These are phyloP conservation scores for Leptarthrus brevirostris DNA, from an alignment of 2,888 invertebrate species.

Conservation along the genomic window DNA sequence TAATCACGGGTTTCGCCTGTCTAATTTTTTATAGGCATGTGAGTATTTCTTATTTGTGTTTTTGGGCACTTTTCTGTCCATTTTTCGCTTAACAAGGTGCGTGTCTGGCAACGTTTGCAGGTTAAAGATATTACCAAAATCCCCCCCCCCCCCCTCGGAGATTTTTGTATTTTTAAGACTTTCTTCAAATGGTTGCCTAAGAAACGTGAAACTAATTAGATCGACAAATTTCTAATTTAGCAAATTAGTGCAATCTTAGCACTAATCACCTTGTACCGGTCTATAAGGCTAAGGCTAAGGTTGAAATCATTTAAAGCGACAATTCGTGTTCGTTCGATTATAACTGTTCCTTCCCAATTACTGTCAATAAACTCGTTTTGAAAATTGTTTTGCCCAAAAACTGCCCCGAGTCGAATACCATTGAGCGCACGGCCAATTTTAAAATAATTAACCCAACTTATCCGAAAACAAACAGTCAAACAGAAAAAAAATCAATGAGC, in stretches of 20 bases:
- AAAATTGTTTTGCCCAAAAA: conserved; percentile 19
- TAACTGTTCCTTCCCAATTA: no score
- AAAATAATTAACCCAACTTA: conserved; percentile 32
- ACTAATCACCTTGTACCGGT: no score
- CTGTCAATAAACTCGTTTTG: conserved; percentile 11
- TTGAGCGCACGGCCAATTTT: conserved; percentile 23
- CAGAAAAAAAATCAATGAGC: conserved; percentile 29
- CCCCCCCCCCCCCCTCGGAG: no score
- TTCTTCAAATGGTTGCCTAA: no score
- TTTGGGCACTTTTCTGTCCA: conserved; percentile 22
- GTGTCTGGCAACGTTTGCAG: conserved; percentile 6
- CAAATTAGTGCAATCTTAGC: no score
- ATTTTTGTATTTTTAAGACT: no score
- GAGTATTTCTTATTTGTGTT: conserved; percentile 31
- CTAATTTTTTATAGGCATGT: conserved; percentile 42
- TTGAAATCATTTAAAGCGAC: no score
- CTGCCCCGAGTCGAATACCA: conserved; percentile 5
- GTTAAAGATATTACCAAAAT: neutral
- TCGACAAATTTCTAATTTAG: no score
- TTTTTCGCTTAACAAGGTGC: conserved; percentile 49
- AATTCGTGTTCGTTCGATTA: no score
- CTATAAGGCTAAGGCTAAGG: no score
- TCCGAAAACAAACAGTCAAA: conserved; percentile 30
- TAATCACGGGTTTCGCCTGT: conserved; percentile 50
- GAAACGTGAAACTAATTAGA: no score